phyloP scores from a whole-genome alignment of 2,797 vertebrate genomes.

The Danio kyathit region DNA sequence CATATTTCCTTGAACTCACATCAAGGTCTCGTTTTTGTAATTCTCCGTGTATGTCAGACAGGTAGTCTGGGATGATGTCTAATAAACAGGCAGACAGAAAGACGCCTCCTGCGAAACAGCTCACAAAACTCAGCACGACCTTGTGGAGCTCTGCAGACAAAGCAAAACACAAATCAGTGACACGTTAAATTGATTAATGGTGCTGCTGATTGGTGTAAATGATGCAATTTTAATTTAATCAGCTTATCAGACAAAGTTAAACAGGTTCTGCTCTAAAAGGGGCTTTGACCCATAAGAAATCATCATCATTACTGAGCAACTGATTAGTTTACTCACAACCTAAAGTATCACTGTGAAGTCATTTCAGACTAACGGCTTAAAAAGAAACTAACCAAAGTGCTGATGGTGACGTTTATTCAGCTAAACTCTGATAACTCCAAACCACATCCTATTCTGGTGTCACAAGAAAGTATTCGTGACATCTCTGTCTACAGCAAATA shows the following conservation, averaged over 20 bases:
- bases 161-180: constrained; percentile 11
- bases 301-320: not conserved
- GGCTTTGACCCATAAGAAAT: not conserved
- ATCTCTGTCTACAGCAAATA: not conserved
- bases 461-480: not conserved
- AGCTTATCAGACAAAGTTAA: constrained; percentile 4
- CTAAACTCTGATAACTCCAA: not conserved
- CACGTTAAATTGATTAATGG: constrained; percentile 11
- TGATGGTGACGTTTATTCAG: not conserved
- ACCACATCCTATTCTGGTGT: constrained; percentile 5
- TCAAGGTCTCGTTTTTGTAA: constrained; percentile 68
- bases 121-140: constrained; percentile 84
- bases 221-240: constrained; percentile 3
- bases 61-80: constrained; percentile 90
- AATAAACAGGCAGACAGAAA: constrained; percentile 90
- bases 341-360: not conserved
- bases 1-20: constrained; percentile 65
- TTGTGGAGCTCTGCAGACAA: constrained; percentile 74
- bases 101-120: constrained; percentile 88
- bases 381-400: not conserved
- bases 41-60: constrained; percentile 81
- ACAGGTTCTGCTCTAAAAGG: not conserved
- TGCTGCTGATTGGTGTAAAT: not conserved
- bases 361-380: not conserved
- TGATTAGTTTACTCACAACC: not conserved